phyloP scores from a whole-genome alignment of 1,140 invertebrate genomes.

The Armadillidium nasatum region DNA sequence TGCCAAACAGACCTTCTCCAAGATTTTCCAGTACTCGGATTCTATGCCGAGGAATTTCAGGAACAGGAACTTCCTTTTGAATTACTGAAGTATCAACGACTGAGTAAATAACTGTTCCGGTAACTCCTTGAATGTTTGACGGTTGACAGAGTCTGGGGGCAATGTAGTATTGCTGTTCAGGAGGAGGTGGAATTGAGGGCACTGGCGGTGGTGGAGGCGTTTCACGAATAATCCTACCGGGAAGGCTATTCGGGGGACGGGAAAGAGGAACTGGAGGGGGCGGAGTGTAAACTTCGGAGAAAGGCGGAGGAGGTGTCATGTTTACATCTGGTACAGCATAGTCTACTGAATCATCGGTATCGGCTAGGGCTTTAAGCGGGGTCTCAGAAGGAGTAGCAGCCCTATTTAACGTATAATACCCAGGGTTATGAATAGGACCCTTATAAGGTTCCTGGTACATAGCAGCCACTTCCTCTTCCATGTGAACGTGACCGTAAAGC shows the following conservation, averaged over 20 bases:
- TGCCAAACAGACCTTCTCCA: conserved; percentile 72
- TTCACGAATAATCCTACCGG: conserved; percentile 22
- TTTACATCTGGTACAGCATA: conserved; percentile 40
- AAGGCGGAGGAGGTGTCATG: conserved; percentile 58
- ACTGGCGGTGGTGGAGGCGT: conserved; percentile 50
- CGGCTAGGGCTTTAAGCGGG: conserved; percentile 52
- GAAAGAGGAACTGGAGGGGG: conserved; percentile 45
- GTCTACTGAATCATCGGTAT: conserved; percentile 42
- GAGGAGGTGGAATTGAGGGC: conserved; percentile 34
- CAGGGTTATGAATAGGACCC: conserved; percentile 42
- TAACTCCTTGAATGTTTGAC: conserved; percentile 52
- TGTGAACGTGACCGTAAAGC: conserved; percentile 56
- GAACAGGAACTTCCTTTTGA: conserved; percentile 49
- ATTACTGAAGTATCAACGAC: conserved; percentile 48
- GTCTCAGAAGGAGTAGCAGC: conserved; percentile 56
- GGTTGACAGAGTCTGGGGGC: conserved; percentile 55
- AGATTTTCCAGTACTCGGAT: conserved; percentile 71
- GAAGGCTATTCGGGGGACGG: conserved; percentile 39
- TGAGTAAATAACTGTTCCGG: conserved; percentile 53
- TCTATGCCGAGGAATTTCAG: conserved; percentile 67
- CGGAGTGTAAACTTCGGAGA: conserved; percentile 51
- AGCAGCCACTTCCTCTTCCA: conserved; percentile 53
- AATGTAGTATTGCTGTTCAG: conserved; percentile 34
- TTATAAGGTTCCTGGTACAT: conserved; percentile 50
- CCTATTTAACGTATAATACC: conserved; percentile 46